Percentiles rank a stretch among this genome's conserved stretches.
These are phyloP conservation scores for Coturnix japonica DNA, from an alignment of 2,113 vertebrate species.

Conservation along the genomic window DNA sequence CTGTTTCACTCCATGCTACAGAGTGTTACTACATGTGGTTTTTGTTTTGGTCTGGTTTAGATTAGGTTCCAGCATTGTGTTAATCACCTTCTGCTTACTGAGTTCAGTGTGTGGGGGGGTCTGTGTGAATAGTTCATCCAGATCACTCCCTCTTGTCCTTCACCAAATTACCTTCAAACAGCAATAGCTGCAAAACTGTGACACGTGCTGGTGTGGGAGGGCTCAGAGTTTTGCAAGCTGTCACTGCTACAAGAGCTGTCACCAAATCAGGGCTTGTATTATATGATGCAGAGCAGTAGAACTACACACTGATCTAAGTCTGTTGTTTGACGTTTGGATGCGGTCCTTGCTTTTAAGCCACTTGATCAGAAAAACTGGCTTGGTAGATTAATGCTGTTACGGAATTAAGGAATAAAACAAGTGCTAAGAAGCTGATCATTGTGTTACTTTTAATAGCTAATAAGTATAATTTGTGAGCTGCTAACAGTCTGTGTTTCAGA, in stretches of 20 bases:
- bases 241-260: background rate
- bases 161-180: background rate
- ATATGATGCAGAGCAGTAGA: background rate
- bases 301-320: background rate
- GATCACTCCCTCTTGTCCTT: background rate
- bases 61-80: background rate
- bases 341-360: background rate
- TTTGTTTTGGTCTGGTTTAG: background rate
- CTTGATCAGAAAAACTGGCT: background rate
- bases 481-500: background rate
- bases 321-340: background rate
- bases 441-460: accelerated
- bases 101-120: background rate
- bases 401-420: background rate
- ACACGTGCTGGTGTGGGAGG: background rate
- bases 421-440: background rate
- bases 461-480: background rate
- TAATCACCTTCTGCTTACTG: background rate
- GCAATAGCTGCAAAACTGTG: too few species aligned
- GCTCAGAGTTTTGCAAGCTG: background rate
- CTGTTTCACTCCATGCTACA: background rate
- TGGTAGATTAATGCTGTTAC: background rate
- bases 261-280: background rate
- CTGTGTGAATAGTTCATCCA: background rate
- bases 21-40: background rate